A percentile compares a stretch with the other conserved stretches of the same genome.
phyloP scores from a whole-genome alignment of 1,140 invertebrate species.

The Homarus americanus region DNA sequence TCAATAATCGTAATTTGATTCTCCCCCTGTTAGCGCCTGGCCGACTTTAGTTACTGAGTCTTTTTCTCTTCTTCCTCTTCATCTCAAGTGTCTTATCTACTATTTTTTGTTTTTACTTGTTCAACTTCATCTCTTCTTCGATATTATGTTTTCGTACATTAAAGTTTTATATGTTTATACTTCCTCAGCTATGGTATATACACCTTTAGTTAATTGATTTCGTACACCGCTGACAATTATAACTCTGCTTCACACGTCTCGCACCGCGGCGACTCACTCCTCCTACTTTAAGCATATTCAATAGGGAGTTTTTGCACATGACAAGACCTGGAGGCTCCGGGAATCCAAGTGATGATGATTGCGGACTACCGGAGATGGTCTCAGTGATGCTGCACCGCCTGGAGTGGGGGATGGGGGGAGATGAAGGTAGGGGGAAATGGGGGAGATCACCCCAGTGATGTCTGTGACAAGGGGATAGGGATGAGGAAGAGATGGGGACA shows the following conservation, averaged over 20 bases:
- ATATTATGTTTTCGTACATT: no score
- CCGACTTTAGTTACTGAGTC: no score
- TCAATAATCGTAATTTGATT: slow-evolving; percentile 12
- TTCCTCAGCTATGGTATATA: no score
- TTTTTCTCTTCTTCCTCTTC: no score
- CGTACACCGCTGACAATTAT: no score
- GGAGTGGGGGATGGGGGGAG: background rate
- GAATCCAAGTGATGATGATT: slow-evolving; percentile 60
- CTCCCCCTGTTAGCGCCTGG: background rate
- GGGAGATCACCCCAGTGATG: background rate
- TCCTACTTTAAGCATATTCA: slow-evolving; percentile 39
- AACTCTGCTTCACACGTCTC: no score
- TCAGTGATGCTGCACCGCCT: background rate
- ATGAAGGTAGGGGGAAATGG: background rate
- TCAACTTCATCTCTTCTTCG: no score
- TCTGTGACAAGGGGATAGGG: no score
- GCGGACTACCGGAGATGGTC: slow-evolving; percentile 51
- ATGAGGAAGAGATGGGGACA: background rate
- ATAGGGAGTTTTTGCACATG: slow-evolving; percentile 35
- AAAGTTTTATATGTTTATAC: no score
- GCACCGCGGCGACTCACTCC: background rate
- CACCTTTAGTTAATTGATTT: no score
- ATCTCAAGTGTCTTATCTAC: no score
- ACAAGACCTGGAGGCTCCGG: background rate
- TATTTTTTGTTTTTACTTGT: no score